phyloP scores from a whole-genome alignment of 2,888 invertebrate genomes.

The Latrodectus hesperus region DNA sequence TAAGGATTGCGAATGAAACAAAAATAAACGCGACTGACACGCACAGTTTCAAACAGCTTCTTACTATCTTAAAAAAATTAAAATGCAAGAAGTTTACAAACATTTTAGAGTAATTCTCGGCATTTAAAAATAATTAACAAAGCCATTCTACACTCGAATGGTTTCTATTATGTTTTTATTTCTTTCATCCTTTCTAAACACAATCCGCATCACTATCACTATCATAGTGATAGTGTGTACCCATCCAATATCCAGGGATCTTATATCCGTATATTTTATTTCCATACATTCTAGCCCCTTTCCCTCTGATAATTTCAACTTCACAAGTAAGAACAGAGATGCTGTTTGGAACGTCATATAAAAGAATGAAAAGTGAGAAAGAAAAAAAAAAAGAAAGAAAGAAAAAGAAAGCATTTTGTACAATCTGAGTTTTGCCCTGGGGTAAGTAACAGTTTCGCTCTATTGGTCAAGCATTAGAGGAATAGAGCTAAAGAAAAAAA shows the following conservation, averaged over 20 bases:
- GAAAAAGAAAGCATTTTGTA: slow-evolving; percentile 9
- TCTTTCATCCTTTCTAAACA: too few relatives aligned
- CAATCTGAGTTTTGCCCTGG: slow-evolving; percentile 4
- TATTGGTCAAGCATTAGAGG: slow-evolving; percentile 39
- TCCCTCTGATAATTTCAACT: not conserved
- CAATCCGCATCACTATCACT: too few relatives aligned
- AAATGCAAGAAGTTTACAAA: too few relatives aligned
- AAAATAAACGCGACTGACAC: too few relatives aligned
- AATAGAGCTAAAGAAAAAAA: not conserved
- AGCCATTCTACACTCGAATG: too few relatives aligned
- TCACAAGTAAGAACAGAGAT: not conserved
- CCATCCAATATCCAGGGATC: not conserved
- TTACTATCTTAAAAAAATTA: too few relatives aligned
- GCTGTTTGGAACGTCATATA: not conserved
- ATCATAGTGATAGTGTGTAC: not conserved
- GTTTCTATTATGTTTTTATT: too few relatives aligned
- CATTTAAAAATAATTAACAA: too few relatives aligned
- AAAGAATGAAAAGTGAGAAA: not conserved
- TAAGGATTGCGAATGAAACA: too few relatives aligned
- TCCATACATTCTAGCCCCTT: not conserved
- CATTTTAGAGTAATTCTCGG: too few relatives aligned
- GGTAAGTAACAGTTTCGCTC: slow-evolving; percentile 20
- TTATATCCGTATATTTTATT: not conserved
- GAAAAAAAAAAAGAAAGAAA: not conserved
- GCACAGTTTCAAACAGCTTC: too few relatives aligned